phyloP scores from a whole-genome alignment of 2,113 vertebrate species.

The Toxotes jaculatrix region DNA sequence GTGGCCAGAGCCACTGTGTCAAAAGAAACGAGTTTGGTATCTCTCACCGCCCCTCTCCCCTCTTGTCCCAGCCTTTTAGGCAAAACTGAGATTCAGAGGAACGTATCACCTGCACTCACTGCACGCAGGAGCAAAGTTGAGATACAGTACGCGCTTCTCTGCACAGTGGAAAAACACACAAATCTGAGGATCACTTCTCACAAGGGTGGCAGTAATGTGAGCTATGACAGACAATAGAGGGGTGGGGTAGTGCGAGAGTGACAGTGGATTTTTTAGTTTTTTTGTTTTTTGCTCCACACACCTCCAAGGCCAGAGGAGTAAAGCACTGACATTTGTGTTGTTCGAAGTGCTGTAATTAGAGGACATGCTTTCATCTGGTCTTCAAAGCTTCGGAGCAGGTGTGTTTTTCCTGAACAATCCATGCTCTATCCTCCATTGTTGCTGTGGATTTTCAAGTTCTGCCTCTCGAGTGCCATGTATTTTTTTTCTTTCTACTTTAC shows the following conservation, averaged over 20 bases:
- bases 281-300: constrained; percentile 17
- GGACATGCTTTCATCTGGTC: constrained; percentile 80
- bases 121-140: constrained; percentile 34
- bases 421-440: constrained; percentile 33
- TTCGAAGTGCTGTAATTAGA: constrained; percentile 73
- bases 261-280: neutral
- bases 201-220: constrained; percentile 49
- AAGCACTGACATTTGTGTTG: constrained; percentile 65
- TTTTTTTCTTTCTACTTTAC: neutral
- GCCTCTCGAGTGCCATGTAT: neutral
- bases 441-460: constrained; percentile 16
- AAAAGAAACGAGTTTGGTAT: constrained; percentile 13
- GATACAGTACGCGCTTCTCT: constrained; percentile 29
- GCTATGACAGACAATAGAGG: constrained; percentile 49
- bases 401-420: constrained; percentile 60
- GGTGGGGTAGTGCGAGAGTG: constrained; percentile 14
- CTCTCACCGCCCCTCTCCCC: constrained; percentile 13
- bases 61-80: constrained; percentile 52
- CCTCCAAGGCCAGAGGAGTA: constrained; percentile 37
- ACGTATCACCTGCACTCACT: constrained; percentile 42
- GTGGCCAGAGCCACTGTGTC: neutral
- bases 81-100: constrained; percentile 50
- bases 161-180: constrained; percentile 31
- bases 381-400: constrained; percentile 84
- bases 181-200: constrained; percentile 41